phyloP scores from a whole-genome alignment of 2,113 vertebrate genomes.

The Catharus bicknelli region DNA sequence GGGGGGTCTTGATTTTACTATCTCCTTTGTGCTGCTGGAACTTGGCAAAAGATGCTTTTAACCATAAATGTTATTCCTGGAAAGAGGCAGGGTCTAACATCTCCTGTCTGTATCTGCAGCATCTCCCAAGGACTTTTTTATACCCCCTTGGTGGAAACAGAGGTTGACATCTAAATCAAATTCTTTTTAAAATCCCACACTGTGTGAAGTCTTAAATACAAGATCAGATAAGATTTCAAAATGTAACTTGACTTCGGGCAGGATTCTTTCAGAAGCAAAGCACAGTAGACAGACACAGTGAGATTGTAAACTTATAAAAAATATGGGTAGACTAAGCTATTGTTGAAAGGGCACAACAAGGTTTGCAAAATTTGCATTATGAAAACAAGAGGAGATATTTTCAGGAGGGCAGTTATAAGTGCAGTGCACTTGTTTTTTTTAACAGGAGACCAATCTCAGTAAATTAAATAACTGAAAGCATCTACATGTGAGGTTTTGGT shows the following conservation, averaged over 20 bases:
- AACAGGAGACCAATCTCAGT: not conserved
- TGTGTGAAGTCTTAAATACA: not conserved
- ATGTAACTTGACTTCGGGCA: not conserved
- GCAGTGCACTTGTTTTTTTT: not conserved
- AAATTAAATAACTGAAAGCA: not conserved
- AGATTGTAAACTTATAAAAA: not conserved
- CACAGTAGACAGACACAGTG: not conserved
- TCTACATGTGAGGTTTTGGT: not conserved
- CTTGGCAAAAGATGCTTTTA: not conserved
- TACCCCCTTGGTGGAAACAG: fast-evolving
- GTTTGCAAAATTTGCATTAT: not conserved
- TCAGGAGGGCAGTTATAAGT: not conserved
- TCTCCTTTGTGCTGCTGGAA: not conserved
- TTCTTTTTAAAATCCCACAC: not conserved
- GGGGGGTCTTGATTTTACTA: not conserved
- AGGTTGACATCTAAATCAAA: not conserved
- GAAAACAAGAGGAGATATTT: not conserved
- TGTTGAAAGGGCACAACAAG: not conserved
- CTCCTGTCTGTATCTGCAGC: not conserved
- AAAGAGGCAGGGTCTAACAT: not conserved
- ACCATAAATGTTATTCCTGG: not conserved
- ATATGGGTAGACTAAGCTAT: not conserved
- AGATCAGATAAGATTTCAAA: not conserved
- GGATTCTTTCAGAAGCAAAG: not conserved
- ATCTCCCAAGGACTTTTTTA: not conserved